Evolutionary conservation across 2,888 invertebrate genomes (phyloP).

Genomic region (Pardosa pseudoannulata): DNA sequence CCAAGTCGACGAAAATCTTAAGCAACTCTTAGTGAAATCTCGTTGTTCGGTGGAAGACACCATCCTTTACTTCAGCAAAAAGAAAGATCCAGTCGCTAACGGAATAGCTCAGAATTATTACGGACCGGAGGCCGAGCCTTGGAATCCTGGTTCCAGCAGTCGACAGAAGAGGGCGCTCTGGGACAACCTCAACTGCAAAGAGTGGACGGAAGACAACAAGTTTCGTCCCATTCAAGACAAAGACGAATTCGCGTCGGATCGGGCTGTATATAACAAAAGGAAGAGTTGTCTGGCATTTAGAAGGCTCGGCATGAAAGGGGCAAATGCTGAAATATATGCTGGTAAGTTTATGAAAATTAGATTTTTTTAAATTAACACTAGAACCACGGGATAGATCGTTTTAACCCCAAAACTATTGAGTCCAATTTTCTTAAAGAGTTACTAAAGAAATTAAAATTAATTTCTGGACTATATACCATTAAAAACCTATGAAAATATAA

Average conservation of each 20-base stretch:
- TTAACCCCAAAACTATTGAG: no score
- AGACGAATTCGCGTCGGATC: conserved; percentile 47
- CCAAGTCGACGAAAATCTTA: conserved; percentile 59
- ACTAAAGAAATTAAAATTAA: no score
- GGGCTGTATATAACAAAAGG: conserved; percentile 43
- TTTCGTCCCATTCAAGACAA: conserved; percentile 49
- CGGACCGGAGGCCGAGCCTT: conserved; percentile 40
- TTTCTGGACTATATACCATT: no score
- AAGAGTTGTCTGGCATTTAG: conserved; percentile 57
- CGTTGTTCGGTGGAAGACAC: conserved; percentile 33
- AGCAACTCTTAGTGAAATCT: conserved; percentile 2
- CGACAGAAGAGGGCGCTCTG: conserved; percentile 46
- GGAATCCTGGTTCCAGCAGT: conserved; percentile 10
- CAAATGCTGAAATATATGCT: conserved; percentile 61
- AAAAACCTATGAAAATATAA: no score
- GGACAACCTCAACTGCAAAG: conserved; percentile 68
- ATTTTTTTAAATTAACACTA: no score
- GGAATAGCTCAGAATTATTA: conserved; percentile 35
- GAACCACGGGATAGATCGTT: no score
- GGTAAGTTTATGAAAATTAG: no score
- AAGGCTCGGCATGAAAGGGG: conserved; percentile 47
- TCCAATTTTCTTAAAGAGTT: no score
- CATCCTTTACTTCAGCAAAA: conserved; percentile 44
- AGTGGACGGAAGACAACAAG: conserved; percentile 56
- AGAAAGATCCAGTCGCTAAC: conserved; percentile 32